These are phyloP conservation scores for Bombus difficillimus DNA, from an alignment of 1,140 invertebrate species.

Conservation along the genomic window DNA sequence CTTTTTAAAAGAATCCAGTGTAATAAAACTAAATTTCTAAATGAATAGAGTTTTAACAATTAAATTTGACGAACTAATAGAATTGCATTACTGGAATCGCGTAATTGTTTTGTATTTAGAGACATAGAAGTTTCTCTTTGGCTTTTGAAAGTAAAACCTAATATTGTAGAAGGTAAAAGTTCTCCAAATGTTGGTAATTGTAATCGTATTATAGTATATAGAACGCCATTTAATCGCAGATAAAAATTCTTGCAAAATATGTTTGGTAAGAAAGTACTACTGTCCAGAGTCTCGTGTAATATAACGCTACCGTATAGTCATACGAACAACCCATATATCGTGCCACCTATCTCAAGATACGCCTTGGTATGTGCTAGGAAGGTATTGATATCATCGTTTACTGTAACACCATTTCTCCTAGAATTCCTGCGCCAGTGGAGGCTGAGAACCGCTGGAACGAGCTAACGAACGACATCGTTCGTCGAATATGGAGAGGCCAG, in stretches of 20 bases:
- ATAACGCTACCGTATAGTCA: conserved; percentile 29
- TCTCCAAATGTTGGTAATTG: too few species aligned
- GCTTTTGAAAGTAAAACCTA: not conserved
- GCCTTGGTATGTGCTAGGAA: conserved; percentile 23
- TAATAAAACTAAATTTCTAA: too few species aligned
- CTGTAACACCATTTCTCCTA: conserved; percentile 50
- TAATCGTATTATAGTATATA: too few species aligned
- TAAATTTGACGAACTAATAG: too few species aligned
- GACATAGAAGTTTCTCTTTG: not conserved
- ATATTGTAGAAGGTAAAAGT: too few species aligned
- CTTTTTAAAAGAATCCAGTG: too few species aligned
- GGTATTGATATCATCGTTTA: conserved; percentile 62
- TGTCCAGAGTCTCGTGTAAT: not conserved
- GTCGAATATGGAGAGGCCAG: conserved; percentile 63
- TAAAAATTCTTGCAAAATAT: not conserved
- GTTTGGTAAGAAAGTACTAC: not conserved
- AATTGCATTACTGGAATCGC: not conserved
- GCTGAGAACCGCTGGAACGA: conserved; percentile 60
- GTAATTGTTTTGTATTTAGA: not conserved
- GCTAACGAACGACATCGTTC: conserved; percentile 66
- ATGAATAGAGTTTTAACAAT: too few species aligned
- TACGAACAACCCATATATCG: conserved; percentile 9
- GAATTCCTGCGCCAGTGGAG: conserved; percentile 30
- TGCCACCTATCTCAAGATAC: conserved; percentile 55
- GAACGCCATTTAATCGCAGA: not conserved